phyloP scores from a whole-genome alignment of 2,888 invertebrate genomes.

The Danaus chrysippus region DNA sequence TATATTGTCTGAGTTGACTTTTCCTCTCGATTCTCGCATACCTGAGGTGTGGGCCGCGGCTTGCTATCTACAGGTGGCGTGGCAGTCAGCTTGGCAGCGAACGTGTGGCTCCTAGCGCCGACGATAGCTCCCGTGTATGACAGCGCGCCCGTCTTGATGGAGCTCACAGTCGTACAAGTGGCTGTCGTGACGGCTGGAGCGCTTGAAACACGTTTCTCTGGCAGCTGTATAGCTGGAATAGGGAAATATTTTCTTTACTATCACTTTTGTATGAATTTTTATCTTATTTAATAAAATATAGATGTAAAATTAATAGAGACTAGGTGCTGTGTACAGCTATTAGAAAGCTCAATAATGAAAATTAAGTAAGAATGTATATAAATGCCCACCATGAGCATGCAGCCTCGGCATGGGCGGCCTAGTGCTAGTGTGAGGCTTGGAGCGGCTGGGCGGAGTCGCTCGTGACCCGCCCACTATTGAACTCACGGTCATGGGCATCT shows the following conservation, averaged over 20 bases:
- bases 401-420: conserved; percentile 74
- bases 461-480: conserved; percentile 19
- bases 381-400: conserved; percentile 61
- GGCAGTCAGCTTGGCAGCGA: conserved; percentile 84
- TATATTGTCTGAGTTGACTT: too few species aligned
- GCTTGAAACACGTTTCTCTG: conserved; percentile 37
- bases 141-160: conserved; percentile 42
- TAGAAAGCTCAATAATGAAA: neutral
- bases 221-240: conserved; percentile 31
- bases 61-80: conserved; percentile 36
- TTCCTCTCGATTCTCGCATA: conserved; percentile 5
- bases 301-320: too few species aligned
- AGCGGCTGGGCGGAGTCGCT: conserved; percentile 1
- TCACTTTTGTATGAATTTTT: conserved; percentile 1
- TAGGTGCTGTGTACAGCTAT: too few species aligned
- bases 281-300: conserved; percentile 6
- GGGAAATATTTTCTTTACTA: neutral
- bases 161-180: conserved; percentile 13
- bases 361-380: neutral
- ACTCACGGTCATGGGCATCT: conserved; percentile 12
- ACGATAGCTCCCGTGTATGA: conserved; percentile 75
- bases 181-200: conserved; percentile 23
- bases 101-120: conserved; percentile 82
- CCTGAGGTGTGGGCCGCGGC: conserved; percentile 42
- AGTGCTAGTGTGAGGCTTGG: conserved; percentile 46